phyloP scores from a whole-genome alignment of 2,888 invertebrate genomes.

The Macrosoma leucophasiata region DNA sequence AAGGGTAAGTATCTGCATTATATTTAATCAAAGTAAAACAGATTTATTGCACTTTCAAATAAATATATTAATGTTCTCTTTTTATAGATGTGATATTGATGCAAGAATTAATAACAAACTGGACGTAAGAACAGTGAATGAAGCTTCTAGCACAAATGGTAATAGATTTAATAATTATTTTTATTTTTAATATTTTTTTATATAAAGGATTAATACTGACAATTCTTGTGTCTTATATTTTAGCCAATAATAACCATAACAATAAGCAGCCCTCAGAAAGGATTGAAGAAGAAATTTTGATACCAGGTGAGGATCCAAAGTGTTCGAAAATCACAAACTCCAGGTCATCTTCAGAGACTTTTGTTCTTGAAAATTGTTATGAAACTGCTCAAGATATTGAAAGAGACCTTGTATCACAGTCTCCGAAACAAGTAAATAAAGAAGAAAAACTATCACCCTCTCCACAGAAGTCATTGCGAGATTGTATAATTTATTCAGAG shows the following conservation, averaged over 20 bases:
- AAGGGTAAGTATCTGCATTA: slow-evolving; percentile 41
- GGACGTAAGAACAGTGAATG: slow-evolving; percentile 37
- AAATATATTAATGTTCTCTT: slow-evolving; percentile 2
- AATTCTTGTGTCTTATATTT: slow-evolving; percentile 25
- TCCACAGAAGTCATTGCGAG: slow-evolving; percentile 39
- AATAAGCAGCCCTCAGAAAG: slow-evolving; percentile 33
- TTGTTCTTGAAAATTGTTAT: slow-evolving; percentile 48
- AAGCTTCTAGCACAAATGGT: slow-evolving; percentile 41
- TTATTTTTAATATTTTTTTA: not conserved
- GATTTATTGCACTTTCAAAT: too few relatives aligned
- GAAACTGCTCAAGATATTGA: slow-evolving; percentile 35
- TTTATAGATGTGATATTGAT: slow-evolving; percentile 45
- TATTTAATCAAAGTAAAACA: not conserved
- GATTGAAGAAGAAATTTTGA: slow-evolving; percentile 34
- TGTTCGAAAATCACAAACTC: slow-evolving; percentile 41
- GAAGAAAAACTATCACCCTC: not conserved
- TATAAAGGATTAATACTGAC: too few relatives aligned
- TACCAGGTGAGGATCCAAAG: slow-evolving; percentile 53
- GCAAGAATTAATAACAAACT: slow-evolving; percentile 43
- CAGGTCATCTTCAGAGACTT: slow-evolving; percentile 59
- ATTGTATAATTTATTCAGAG: slow-evolving; percentile 50
- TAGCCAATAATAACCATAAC: slow-evolving; percentile 33
- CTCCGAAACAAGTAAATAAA: slow-evolving; percentile 4
- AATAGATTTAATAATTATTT: slow-evolving; percentile 18
- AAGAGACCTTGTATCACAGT: too few relatives aligned